Percentiles rank a stretch among this genome's conserved stretches.
Conservation (phyloP, 2,113 vertebrate species). For the Brienomyrus longianalis region DNA sequence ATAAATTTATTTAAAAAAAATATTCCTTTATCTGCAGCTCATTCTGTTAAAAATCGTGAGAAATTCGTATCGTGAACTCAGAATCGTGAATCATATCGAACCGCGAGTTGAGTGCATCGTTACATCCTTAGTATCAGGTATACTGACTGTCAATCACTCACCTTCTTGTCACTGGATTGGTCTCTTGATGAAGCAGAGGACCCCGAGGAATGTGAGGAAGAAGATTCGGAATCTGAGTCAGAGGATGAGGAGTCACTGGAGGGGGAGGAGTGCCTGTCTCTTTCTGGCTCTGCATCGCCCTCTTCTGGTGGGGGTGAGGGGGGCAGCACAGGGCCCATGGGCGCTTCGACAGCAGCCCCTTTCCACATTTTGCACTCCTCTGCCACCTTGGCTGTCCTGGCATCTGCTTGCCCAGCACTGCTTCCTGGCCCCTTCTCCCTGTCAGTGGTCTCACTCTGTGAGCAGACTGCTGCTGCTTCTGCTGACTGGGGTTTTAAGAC, state of each 20-base stretch:
- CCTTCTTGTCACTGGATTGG: slow-evolving; percentile 51
- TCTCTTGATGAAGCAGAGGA: slow-evolving; percentile 39
- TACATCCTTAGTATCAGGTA: background rate
- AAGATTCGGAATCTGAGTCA: slow-evolving; percentile 60
- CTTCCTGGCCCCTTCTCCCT: background rate
- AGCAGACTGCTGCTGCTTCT: background rate
- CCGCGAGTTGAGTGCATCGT: too few species aligned
- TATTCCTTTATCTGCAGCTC: too few species aligned
- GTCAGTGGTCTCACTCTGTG: background rate
- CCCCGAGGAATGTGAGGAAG: slow-evolving; percentile 48
- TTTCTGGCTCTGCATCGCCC: background rate
- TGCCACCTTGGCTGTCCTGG: slow-evolving; percentile 28
- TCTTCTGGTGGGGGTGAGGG: slow-evolving; percentile 31
- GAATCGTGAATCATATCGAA: too few species aligned
- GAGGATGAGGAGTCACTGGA: slow-evolving; percentile 52
- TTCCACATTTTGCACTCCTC: slow-evolving; percentile 27
- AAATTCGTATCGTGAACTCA: too few species aligned
- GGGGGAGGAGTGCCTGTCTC: slow-evolving; percentile 8
- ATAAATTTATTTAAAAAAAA: too few species aligned
- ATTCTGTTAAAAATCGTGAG: too few species aligned
- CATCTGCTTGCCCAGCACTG: background rate
- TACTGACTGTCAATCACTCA: slow-evolving; percentile 39
- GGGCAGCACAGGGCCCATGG: slow-evolving; percentile 25
- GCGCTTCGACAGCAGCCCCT: slow-evolving; percentile 29
- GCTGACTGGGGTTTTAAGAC: background rate